Conservation (phyloP, 2,888 invertebrate genomes). For the Volucella zonaria region DNA sequence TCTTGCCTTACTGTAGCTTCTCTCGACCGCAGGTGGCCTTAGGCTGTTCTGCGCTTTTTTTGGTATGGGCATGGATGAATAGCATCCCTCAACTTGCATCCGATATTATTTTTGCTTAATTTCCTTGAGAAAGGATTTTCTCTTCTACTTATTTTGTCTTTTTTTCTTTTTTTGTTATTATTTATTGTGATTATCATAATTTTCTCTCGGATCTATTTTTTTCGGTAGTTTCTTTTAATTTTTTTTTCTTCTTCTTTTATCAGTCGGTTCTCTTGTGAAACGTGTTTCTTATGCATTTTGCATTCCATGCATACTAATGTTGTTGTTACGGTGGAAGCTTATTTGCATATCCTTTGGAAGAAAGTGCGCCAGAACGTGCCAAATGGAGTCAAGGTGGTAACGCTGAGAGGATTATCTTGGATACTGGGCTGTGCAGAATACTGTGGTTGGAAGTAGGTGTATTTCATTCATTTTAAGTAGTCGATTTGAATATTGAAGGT, state of each 20-base stretch:
- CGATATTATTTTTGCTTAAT: conserved; percentile 72
- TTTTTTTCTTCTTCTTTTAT: background rate
- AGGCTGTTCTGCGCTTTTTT: conserved; percentile 17
- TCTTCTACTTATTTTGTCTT: background rate
- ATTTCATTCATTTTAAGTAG: conserved; percentile 33
- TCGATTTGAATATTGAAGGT: conserved; percentile 61
- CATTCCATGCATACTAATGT: conserved; percentile 68
- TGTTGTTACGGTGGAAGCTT: conserved; percentile 57
- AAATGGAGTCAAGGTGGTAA: conserved; percentile 65
- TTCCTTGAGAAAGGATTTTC: conserved; percentile 68
- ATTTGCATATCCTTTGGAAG: conserved; percentile 63
- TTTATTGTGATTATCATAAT: conserved; percentile 60
- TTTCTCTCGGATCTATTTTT: conserved; percentile 28
- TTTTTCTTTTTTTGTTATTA: conserved; percentile 19
- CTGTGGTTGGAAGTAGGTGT: conserved; percentile 15
- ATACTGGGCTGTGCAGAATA: conserved; percentile 40
- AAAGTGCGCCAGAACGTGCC: conserved; percentile 50
- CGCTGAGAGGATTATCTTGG: conserved; percentile 67
- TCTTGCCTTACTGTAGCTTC: conserved; percentile 13
- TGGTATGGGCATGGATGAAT: conserved; percentile 13
- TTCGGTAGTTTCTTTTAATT: background rate
- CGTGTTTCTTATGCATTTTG: conserved; percentile 46
- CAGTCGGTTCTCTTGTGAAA: background rate
- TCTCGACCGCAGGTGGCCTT: conserved; percentile 36
- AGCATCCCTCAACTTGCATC: conserved; percentile 60